Evolutionary conservation across 2,888 invertebrate species (phyloP).

Genomic region (Catocala sponsa): DNA sequence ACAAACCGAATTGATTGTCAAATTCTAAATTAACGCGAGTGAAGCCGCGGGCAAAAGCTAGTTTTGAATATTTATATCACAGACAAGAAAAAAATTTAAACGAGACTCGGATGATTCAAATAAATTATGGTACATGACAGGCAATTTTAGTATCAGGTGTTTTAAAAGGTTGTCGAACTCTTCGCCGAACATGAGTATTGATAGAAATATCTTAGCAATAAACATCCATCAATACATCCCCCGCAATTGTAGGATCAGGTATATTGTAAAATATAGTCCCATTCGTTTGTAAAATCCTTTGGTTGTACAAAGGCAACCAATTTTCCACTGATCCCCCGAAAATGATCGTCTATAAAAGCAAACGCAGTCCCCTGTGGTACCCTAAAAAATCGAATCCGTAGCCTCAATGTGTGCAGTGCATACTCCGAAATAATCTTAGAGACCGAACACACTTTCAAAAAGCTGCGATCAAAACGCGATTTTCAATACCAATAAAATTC

Average conservation of each 20-base stretch:
- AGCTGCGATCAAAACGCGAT: conserved; percentile 16
- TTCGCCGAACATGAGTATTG: conserved; percentile 10
- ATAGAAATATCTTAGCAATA: conserved; percentile 31
- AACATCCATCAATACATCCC: conserved; percentile 52
- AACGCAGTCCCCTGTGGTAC: conserved; percentile 72
- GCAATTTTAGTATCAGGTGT: conserved; percentile 6
- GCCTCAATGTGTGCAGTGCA: conserved; percentile 72
- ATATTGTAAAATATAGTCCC: conserved; percentile 70
- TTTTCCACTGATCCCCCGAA: conserved; percentile 79
- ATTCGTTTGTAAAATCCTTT: conserved; percentile 69
- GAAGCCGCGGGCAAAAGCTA: too few species aligned
- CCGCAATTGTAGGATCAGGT: conserved; percentile 54
- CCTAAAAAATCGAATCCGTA: conserved; percentile 73
- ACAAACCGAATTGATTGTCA: too few species aligned
- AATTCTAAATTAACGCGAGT: too few species aligned
- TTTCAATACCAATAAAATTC: conserved; percentile 26
- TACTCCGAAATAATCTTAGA: conserved; percentile 58
- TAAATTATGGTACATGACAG: not conserved
- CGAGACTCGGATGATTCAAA: not conserved
- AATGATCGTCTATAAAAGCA: conserved; percentile 79
- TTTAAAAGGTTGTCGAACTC: not conserved
- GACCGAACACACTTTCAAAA: conserved; percentile 36
- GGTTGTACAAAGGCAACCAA: conserved; percentile 74
- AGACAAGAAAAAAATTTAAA: not conserved
- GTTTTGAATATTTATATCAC: too few species aligned